phyloP scores from a whole-genome alignment of 1,140 invertebrate genomes.

The Apis dorsata region DNA sequence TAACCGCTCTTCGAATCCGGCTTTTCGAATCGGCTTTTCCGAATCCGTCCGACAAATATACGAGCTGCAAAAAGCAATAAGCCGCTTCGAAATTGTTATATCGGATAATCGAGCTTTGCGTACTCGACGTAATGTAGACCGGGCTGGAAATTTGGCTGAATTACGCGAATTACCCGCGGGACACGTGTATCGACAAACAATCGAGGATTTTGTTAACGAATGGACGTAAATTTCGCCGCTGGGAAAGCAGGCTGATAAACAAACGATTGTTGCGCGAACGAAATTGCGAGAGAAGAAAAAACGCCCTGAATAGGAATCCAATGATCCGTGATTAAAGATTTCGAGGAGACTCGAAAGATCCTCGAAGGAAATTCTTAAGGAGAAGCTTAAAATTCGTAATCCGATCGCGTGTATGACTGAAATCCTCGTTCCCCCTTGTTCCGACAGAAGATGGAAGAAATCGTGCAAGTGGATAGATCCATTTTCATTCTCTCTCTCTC shows the following conservation, averaged over 20 bases:
- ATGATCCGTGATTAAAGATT: no score
- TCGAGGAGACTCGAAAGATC: no score
- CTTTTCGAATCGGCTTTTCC: neutral
- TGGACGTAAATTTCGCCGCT: neutral
- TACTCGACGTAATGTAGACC: neutral
- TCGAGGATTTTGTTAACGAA: neutral
- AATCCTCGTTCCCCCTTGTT: no score
- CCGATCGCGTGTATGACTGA: neutral
- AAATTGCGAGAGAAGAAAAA: neutral
- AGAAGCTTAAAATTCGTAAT: no score
- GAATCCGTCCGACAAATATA: conserved; percentile 4
- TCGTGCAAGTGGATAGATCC: no score
- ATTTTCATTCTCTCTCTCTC: no score
- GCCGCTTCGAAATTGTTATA: conserved; percentile 16
- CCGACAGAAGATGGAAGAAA: no score
- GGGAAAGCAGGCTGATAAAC: neutral
- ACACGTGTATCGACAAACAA: neutral
- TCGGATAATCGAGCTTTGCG: conserved; percentile 18
- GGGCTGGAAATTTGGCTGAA: neutral
- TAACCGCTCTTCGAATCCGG: neutral
- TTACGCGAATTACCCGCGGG: neutral
- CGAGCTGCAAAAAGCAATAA: conserved; percentile 1
- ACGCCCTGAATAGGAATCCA: no score
- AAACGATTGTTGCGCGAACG: neutral
- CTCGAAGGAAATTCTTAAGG: no score